Evolutionary conservation across 2,797 vertebrate species (phyloP), one percentile per base, ranked within the genome.

Genomic region (Muraenolepis orangiensis): DNA sequence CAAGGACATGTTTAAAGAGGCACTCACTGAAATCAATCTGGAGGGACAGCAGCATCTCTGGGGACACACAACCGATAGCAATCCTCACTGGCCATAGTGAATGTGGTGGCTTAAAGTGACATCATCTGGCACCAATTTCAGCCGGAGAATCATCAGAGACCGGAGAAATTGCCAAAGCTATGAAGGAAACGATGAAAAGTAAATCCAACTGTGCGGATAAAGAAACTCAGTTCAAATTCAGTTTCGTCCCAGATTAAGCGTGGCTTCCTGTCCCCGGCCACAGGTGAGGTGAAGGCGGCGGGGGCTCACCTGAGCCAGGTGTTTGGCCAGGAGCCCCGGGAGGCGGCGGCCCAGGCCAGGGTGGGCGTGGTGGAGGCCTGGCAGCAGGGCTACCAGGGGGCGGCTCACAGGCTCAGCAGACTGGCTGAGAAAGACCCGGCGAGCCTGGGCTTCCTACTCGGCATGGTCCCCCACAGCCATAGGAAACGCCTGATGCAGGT

Each of bases 341-440:
- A 95, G 76, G 91, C 90, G 0, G 86, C 74, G 0, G 94, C 93
- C 78, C 91, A 84, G 72, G 95, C 95, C 75, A 88, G 97, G 57
- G 79, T 93, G 20, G 96, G 96, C 6, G 90, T 98, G 80, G 91
- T 98, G 72, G 92, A 90, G 77, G 91, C 95, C 83, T 96, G 93
- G 93, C 91, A 85, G 70, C 92, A 93, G 75, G 93, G 93, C 0
- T 69, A 91, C 79, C 31, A 74, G 14, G 84, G 78, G 0, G 94
- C 96, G 2, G 91, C 92, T 11, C 87, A 30, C 64, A 88, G 93
- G 0, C 91, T 99, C 80, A 94, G 95, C 81, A 73, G 75, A 76
- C 89, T 98, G 74, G 92, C 93, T 0, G 93, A 94, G 79, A 94
- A 82, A 40, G 94, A 96, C 51, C 73, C 91, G 1, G 57, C 73